phyloP scores from a whole-genome alignment of 2,888 invertebrate species.

The Taenaris catops region DNA sequence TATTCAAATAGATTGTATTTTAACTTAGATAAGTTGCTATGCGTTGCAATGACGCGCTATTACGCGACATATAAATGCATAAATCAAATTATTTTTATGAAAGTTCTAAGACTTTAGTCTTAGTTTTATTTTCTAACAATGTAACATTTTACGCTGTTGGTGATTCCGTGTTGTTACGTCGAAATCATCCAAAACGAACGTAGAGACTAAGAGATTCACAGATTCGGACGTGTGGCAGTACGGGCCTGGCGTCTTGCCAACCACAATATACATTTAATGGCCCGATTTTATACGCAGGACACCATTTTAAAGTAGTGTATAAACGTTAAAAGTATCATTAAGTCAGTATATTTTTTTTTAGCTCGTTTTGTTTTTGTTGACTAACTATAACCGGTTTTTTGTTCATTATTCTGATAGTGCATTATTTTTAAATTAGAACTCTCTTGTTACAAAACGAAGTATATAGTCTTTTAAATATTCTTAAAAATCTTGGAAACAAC shows the following conservation, averaged over 20 bases:
- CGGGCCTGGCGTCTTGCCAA: conserved; percentile 59
- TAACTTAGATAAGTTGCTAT: too few species aligned
- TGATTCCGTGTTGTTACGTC: conserved; percentile 52
- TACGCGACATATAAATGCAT: too few species aligned
- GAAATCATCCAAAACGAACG: conserved; percentile 42
- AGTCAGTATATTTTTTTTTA: conserved; percentile 35
- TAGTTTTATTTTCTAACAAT: not conserved
- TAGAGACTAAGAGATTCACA: conserved; percentile 55
- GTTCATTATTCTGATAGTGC: too few species aligned
- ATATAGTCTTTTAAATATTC: too few species aligned
- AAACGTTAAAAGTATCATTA: conserved; percentile 61
- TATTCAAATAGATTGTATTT: too few species aligned
- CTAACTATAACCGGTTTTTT: conserved; percentile 6
- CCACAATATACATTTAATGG: conserved; percentile 63
- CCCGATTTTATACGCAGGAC: conserved; percentile 63
- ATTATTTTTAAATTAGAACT: too few species aligned
- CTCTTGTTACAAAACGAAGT: too few species aligned
- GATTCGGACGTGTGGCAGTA: conserved; percentile 49
- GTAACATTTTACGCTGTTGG: conserved; percentile 15
- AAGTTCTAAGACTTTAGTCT: too few species aligned
- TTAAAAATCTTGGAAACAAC: too few species aligned
- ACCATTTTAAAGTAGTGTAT: conserved; percentile 66
- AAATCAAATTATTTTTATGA: too few species aligned
- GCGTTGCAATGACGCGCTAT: too few species aligned
- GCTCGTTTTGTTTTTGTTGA: conserved; percentile 37